Base-by-base conservation (phyloP, 92 coral and sea anemone genomes). In the Heliopora coerulea region DNA sequence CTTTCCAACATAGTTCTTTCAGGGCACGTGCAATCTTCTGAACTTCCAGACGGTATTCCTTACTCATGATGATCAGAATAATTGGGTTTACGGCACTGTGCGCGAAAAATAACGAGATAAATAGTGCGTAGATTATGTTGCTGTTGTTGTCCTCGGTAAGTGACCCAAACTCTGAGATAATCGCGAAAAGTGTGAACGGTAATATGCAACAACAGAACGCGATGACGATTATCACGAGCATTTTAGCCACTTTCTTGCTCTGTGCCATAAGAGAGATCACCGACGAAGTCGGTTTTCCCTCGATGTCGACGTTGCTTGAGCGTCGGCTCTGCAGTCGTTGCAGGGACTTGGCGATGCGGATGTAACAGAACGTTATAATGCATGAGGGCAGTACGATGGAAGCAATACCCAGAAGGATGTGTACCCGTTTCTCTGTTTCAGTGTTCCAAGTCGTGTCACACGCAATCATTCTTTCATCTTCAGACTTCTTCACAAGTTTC, bases 21-120 rank as follows among this genome's bases (percentile, higher is more conserved):
- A 70, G 25, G 8, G 62, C 63, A 39, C 77, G 77, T 30, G 37
- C 63, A 31, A 70, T 50, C 42, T 25, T 31, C 49, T 12, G 48
- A 13, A 70, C 77, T 20, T 70, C 77, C 63, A 70, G 19, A 8
- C 77, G 77, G 58, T 90, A 95, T 62, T 95, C 99, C 64, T 95
- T 95, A 82, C 99, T 95, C 99, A 95, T 95, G 8, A 88, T 87
- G 44, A 96, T 88, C 54, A 95, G 74, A 79, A 95, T 90, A 56
- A 95, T 57, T 0, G 99, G 99, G 59, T 95, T 90, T 29, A 95
- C 85, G 9, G 99, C 99, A 37, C 96, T 90, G 75, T 95, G 91
- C 31, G 92, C 74, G 69, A 87, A 95, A 19, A 95, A 73, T 27
- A 90, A 58, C 20, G 99, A 90, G 60, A 95, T 49, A 23, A 88